These are phyloP conservation scores for Crematogaster levior DNA, from an alignment of 2,888 invertebrate genomes.

Conservation along the genomic window DNA sequence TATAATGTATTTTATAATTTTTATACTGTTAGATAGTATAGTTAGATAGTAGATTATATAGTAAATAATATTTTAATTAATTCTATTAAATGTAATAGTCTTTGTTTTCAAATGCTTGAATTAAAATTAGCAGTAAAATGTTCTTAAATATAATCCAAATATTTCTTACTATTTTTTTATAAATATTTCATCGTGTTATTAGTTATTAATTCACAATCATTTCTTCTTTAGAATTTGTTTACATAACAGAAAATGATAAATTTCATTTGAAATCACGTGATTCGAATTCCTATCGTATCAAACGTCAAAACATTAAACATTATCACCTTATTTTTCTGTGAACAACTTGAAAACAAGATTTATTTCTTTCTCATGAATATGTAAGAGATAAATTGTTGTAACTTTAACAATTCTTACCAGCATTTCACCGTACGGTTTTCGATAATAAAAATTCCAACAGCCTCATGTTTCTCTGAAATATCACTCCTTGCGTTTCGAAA, in stretches of 20 bases:
- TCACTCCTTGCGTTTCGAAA: background rate
- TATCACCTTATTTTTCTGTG: background rate
- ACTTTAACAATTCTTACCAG: constrained; percentile 24
- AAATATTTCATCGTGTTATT: background rate
- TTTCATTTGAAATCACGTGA: background rate
- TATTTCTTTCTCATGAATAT: background rate
- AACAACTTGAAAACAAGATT: background rate
- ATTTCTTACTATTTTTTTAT: background rate
- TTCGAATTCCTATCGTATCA: background rate
- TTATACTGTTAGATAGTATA: background rate
- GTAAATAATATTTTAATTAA: background rate
- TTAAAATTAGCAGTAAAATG: background rate
- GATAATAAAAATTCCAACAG: background rate
- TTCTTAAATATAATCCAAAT: background rate
- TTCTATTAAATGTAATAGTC: constrained; percentile 11
- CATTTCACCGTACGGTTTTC: background rate
- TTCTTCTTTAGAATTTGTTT: background rate
- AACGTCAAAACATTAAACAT: background rate
- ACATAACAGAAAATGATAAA: background rate
- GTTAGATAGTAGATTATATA: background rate
- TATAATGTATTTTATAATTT: background rate
- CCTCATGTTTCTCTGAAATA: background rate
- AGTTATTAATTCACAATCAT: background rate
- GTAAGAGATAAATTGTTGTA: background rate
- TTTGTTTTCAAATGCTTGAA: background rate